A percentile compares a stretch with the other conserved stretches of the same genome.
phyloP scores from a whole-genome alignment of 2,888 invertebrate genomes.

The Cheilosia impressa region DNA sequence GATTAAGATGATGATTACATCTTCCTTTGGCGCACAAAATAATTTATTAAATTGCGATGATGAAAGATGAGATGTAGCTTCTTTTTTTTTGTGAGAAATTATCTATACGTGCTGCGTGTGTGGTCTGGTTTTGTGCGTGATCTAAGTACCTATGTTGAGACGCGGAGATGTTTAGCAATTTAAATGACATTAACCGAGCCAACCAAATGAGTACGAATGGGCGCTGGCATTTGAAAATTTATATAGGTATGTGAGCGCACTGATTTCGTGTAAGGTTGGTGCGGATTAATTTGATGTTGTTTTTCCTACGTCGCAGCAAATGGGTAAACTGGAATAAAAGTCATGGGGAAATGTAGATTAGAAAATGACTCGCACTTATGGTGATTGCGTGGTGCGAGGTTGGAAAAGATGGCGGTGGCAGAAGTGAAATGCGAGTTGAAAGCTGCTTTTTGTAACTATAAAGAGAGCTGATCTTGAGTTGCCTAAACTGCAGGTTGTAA shows the following conservation, averaged over 20 bases:
- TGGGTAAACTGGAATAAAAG: slow-evolving; percentile 1
- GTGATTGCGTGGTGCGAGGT: too few relatives aligned
- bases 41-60: slow-evolving; percentile 70
- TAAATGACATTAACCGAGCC: slow-evolving; percentile 70
- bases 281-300: slow-evolving; percentile 29
- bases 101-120: slow-evolving; percentile 49
- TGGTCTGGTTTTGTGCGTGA: slow-evolving; percentile 71
- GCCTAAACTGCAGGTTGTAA: not conserved
- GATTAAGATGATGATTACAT: slow-evolving; percentile 62
- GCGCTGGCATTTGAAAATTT: slow-evolving; percentile 15
- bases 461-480: too few relatives aligned
- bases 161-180: slow-evolving; percentile 51
- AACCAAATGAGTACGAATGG: slow-evolving; percentile 44
- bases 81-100: slow-evolving; percentile 9
- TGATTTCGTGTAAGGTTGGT: slow-evolving; percentile 18
- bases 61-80: slow-evolving; percentile 24
- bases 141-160: slow-evolving; percentile 48
- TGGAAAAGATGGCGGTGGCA: too few relatives aligned
- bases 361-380: not conserved
- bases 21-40: slow-evolving; percentile 68
- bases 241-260: not conserved
- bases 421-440: too few relatives aligned
- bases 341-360: not conserved
- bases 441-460: too few relatives aligned
- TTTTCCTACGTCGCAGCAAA: slow-evolving; percentile 2